Base-by-base conservation (phyloP, 2,888 invertebrate genomes). In the Geotrupes spiniger region DNA sequence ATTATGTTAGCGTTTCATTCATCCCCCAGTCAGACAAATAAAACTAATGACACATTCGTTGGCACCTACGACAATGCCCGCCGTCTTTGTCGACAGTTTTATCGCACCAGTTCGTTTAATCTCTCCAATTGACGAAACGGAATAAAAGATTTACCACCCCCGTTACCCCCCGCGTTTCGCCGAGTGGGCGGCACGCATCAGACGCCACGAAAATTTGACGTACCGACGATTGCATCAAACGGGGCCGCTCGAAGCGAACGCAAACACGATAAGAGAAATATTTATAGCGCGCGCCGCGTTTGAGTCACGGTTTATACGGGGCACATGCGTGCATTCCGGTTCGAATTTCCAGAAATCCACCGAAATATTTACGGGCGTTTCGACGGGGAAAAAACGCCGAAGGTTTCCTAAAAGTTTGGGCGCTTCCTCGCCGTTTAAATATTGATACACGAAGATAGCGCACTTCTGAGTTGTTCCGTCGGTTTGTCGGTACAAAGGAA, bases 201-300 rank as follows among this genome's bases (percentile, higher is more conserved):
- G 21, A 21, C 21, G 6, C 3, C 6, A 3, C 21, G 21, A 21
- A 21, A 21, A 21, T 21, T 3, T 21, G 21, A 21, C 21, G 3
- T 21, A 21, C 21, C 4, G 6, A 6, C 21, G 21, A 21, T 21
- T 21, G 6, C 6, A 21, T 21, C 45, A 38, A 46, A 39, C 38
- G 12, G 26, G 29, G 27, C 45, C 45, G 45, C 17, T 28, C 16
- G 17, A 17, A 46, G 33, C 16, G 42, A 31, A 31, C 25, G 28
- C 39, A 46, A 46, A 46, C 45, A 42, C 37, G 45, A 46, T 46
- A 46, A 46, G 16, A 28, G 21, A 46, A 39, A 38, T 46, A 46
- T 46, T 46, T 46, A 46, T 29, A 46, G 39, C 45, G 10, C 16
- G 17, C 16, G 8, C 8, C 6, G 14, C 8, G 12, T 11, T 36